Conservation (phyloP, 1,140 invertebrate species). For the Delia radicum region DNA sequence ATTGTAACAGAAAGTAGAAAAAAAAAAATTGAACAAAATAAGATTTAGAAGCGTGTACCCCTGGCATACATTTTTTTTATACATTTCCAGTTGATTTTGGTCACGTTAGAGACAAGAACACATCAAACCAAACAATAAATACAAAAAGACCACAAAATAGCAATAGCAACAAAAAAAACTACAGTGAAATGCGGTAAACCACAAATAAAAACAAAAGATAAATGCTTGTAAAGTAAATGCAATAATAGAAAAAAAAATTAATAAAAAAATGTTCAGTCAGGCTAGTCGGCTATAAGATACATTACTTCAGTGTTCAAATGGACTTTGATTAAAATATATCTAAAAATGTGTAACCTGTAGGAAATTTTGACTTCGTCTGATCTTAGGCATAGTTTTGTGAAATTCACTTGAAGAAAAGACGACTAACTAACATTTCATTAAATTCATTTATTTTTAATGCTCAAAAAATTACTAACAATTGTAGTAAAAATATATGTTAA, state of each 20-base stretch:
- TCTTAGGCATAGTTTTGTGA: too few species aligned
- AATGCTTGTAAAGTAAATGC: constrained; percentile 7
- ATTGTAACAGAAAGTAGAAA: not conserved
- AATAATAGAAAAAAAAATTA: not conserved
- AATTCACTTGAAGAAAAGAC: too few species aligned
- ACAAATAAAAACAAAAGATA: not conserved
- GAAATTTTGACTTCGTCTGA: too few species aligned
- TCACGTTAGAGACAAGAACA: constrained; percentile 8
- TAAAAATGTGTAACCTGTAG: too few species aligned
- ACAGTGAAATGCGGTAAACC: constrained; percentile 10
- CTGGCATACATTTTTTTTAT: not conserved
- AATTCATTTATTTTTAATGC: too few species aligned
- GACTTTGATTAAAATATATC: too few species aligned
- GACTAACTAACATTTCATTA: too few species aligned
- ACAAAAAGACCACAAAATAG: not conserved
- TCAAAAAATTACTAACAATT: too few species aligned
- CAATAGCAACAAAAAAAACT: not conserved
- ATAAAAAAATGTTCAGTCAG: too few species aligned
- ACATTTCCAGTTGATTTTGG: constrained; percentile 1
- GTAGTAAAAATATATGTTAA: too few species aligned
- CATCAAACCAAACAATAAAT: not conserved
- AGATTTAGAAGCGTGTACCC: constrained; percentile 7
- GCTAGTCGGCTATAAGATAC: too few species aligned
- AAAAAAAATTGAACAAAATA: not conserved
- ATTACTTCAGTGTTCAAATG: too few species aligned